Conservation (phyloP, 2,888 invertebrate species). For the Halictus ligatus region DNA sequence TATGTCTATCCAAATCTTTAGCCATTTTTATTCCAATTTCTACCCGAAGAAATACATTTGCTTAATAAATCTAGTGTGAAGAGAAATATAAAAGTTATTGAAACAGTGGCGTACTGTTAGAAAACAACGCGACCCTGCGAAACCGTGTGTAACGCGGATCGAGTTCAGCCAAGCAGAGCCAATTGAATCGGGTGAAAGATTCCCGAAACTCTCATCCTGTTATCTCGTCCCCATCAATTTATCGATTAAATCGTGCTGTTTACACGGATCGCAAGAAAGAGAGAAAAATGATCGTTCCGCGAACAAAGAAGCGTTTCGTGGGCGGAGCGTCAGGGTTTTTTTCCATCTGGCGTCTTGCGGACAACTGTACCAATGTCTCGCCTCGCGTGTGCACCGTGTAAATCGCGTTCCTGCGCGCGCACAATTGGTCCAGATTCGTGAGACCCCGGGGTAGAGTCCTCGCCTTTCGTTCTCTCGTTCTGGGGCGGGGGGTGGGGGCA, state of each 20-base stretch:
- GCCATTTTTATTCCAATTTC: no score
- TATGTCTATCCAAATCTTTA: no score
- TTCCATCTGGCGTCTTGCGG: slow-evolving; percentile 47
- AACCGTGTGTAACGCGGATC: background rate
- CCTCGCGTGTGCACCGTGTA: slow-evolving; percentile 45
- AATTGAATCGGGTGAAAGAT: background rate
- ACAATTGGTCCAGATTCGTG: slow-evolving; percentile 65
- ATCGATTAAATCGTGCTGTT: slow-evolving; percentile 44
- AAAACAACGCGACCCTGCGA: background rate
- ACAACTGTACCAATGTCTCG: slow-evolving; percentile 51
- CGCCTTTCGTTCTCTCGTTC: slow-evolving; percentile 30
- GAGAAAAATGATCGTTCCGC: slow-evolving; percentile 18
- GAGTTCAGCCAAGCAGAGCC: background rate
- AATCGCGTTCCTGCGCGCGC: slow-evolving; percentile 64
- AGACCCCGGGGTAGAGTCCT: slow-evolving; percentile 23
- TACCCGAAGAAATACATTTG: no score
- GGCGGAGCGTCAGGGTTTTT: slow-evolving; percentile 65
- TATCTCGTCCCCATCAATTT: slow-evolving; percentile 3
- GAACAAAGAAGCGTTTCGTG: slow-evolving; percentile 37
- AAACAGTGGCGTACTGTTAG: background rate
- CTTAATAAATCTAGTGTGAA: no score
- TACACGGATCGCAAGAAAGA: slow-evolving; percentile 38
- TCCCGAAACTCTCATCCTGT: background rate
- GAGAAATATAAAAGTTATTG: background rate
- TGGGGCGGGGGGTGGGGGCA: background rate